Evolutionary conservation across 2,888 invertebrate species (phyloP).

Genomic region (Yponomeuta malinellus): DNA sequence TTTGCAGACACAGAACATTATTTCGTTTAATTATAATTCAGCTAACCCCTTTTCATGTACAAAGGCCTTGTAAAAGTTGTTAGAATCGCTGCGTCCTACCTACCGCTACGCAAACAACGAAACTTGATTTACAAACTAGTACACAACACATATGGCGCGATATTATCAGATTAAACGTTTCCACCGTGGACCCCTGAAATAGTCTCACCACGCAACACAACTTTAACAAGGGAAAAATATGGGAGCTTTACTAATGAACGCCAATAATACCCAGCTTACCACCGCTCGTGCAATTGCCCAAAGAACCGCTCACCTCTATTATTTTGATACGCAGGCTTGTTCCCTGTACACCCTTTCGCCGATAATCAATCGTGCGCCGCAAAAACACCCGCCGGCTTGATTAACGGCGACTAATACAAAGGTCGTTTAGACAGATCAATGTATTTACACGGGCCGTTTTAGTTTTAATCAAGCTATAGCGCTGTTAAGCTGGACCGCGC

Average conservation of each 20-base stretch:
- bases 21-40: conserved; percentile 2
- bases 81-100: neutral
- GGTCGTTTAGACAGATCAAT: conserved; percentile 47
- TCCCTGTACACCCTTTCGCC: neutral
- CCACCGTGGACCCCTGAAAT: conserved; percentile 33
- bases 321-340: conserved; percentile 40
- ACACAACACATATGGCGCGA: conserved; percentile 33
- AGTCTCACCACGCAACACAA: conserved; percentile 37
- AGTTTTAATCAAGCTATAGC: conserved; percentile 67
- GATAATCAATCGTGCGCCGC: conserved; percentile 35
- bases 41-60: conserved; percentile 9
- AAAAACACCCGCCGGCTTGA: conserved; percentile 28
- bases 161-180: conserved; percentile 45
- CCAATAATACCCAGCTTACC: conserved; percentile 56
- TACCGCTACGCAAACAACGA: conserved; percentile 28
- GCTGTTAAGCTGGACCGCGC: conserved; percentile 52
- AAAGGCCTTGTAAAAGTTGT: conserved; percentile 9
- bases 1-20: neutral
- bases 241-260: conserved; percentile 48
- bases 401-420: conserved; percentile 41
- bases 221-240: conserved; percentile 43
- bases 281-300: conserved; percentile 42
- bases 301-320: conserved; percentile 48
- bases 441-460: conserved; percentile 57
- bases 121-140: conserved; percentile 39